Evolutionary conservation across 1,140 invertebrate species (phyloP).

Genomic region (Saxidomus purpurata): DNA sequence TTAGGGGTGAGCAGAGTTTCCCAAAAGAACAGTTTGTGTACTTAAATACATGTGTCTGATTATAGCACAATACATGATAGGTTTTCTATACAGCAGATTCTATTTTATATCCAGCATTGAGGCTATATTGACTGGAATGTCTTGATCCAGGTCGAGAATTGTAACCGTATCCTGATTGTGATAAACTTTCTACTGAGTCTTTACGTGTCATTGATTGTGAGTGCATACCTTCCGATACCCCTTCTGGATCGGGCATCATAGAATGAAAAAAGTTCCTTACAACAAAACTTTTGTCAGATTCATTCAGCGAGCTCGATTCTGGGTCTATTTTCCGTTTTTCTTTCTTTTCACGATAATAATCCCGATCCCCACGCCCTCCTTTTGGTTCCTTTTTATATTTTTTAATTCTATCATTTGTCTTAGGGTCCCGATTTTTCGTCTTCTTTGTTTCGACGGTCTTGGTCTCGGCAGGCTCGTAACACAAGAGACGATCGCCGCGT

Average conservation of each 20-base stretch:
- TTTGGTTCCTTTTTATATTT: conserved; percentile 19
- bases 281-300: conserved; percentile 69
- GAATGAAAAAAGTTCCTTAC: conserved; percentile 70
- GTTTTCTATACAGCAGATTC: conserved; percentile 54
- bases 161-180: conserved; percentile 61
- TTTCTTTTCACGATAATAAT: conserved; percentile 63
- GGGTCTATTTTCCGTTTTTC: conserved; percentile 54
- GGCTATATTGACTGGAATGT: conserved; percentile 61
- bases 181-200: conserved; percentile 55
- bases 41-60: too few species aligned
- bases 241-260: conserved; percentile 61
- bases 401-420: neutral
- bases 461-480: conserved; percentile 16
- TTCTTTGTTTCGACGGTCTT: neutral
- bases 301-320: conserved; percentile 67
- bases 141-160: conserved; percentile 44
- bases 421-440: neutral
- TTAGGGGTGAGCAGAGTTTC: too few species aligned
- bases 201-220: conserved; percentile 66
- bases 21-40: too few species aligned
- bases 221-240: conserved; percentile 40
- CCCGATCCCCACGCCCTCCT: conserved; percentile 24
- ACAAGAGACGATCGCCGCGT: conserved; percentile 11
- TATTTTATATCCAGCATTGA: conserved; percentile 56
- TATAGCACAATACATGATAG: neutral